Conservation (phyloP, 2,113 vertebrate genomes). For the Coptodon rendalli region DNA sequence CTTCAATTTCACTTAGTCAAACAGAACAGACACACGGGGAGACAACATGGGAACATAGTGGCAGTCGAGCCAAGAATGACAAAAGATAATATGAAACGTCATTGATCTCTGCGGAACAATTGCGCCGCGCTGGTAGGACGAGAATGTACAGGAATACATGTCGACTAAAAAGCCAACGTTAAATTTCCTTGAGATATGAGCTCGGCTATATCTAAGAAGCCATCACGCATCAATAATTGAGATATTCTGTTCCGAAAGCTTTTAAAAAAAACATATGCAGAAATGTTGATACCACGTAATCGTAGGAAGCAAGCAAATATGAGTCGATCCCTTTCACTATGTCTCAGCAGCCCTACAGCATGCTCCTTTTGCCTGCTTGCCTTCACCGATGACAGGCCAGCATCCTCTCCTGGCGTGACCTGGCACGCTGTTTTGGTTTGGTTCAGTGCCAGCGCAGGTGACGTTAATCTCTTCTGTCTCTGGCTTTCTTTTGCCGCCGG, state of each 20-base stretch:
- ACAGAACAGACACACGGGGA: background rate
- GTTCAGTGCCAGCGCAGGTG: conserved; percentile 59
- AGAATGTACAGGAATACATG: background rate
- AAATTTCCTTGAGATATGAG: background rate
- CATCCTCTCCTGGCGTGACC: conserved; percentile 43
- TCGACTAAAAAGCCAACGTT: background rate
- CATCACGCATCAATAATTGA: background rate
- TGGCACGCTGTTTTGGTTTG: conserved; percentile 43
- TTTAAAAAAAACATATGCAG: background rate
- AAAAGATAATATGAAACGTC: conserved; percentile 1
- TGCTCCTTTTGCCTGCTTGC: background rate
- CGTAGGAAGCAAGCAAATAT: conserved; percentile 1
- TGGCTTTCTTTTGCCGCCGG: conserved; percentile 55
- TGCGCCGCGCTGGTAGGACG: background rate
- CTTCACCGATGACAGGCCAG: background rate
- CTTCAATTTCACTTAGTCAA: conserved; percentile 29
- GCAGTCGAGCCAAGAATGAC: background rate
- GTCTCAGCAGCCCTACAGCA: conserved; percentile 33
- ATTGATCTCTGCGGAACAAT: conserved; percentile 5
- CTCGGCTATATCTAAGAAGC: background rate
- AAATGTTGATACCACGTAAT: background rate
- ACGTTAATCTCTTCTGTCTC: conserved; percentile 62
- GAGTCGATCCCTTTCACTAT: conserved; percentile 20
- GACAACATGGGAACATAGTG: background rate
- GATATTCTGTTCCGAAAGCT: background rate